These are phyloP conservation scores for Lathronympha strigana DNA, from an alignment of 2,888 invertebrate genomes.

Conservation along the genomic window DNA sequence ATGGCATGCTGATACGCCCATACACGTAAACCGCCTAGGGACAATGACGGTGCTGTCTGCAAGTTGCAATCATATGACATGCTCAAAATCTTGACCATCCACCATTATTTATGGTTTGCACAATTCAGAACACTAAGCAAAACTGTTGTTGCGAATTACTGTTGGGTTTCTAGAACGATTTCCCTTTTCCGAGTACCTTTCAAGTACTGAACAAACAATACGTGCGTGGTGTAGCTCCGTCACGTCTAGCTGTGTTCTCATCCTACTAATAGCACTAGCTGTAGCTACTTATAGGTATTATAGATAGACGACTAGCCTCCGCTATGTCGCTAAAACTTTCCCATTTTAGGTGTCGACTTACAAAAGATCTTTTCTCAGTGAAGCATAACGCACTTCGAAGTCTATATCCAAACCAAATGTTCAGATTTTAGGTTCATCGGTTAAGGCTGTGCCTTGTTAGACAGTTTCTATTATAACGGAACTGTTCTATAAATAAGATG, in stretches of 20 bases:
- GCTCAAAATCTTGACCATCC: background rate
- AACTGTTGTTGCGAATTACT: background rate
- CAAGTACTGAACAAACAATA: background rate
- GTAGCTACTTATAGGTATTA: too few species aligned
- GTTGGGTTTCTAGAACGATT: background rate
- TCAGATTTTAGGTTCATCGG: too few species aligned
- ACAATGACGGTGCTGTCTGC: background rate
- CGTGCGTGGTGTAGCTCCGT: background rate
- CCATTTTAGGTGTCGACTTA: too few species aligned
- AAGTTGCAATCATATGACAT: slow-evolving; percentile 1
- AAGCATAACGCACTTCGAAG: too few species aligned
- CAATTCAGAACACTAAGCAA: background rate
- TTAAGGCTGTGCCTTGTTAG: too few species aligned
- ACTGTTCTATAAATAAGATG: too few species aligned
- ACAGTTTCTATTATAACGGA: too few species aligned
- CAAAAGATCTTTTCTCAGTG: too few species aligned
- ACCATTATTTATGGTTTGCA: background rate
- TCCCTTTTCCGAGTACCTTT: background rate
- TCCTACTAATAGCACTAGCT: too few species aligned
- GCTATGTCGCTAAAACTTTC: too few species aligned
- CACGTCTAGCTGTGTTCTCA: background rate
- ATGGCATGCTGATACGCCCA: slow-evolving; percentile 9
- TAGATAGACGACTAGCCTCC: too few species aligned
- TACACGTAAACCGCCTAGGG: slow-evolving; percentile 14
- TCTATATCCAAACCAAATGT: too few species aligned